These are phyloP conservation scores for Hemithea aestivaria DNA, from an alignment of 2,888 invertebrate genomes.

Conservation along the genomic window DNA sequence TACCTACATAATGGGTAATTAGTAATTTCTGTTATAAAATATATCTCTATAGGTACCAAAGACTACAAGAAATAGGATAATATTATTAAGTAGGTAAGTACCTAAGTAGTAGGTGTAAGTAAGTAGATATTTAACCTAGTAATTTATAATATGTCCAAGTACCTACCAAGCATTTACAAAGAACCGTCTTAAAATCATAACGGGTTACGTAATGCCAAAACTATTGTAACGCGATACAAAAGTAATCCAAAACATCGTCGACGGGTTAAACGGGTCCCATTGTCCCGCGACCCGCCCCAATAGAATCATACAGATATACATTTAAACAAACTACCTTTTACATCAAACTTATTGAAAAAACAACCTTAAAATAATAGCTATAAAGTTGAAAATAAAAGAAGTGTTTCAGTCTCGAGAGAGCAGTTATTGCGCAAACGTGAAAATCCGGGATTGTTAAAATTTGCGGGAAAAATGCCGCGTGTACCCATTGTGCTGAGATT, in stretches of 20 bases:
- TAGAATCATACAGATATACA: slow-evolving; percentile 45
- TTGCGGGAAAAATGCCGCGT: slow-evolving; percentile 64
- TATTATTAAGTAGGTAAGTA: too few relatives aligned
- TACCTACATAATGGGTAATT: too few relatives aligned
- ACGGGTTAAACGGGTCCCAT: slow-evolving; percentile 39
- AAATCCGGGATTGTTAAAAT: slow-evolving; percentile 64
- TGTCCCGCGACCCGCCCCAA: slow-evolving; percentile 60
- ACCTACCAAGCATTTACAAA: too few relatives aligned
- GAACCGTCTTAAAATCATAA: too few relatives aligned
- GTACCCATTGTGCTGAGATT: slow-evolving; percentile 47
- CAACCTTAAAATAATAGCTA: background rate
- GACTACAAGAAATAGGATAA: too few relatives aligned
- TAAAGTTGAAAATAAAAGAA: slow-evolving; percentile 54
- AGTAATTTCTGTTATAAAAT: too few relatives aligned
- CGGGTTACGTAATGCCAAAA: too few relatives aligned
- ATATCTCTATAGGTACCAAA: too few relatives aligned
- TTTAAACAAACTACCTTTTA: slow-evolving; percentile 71
- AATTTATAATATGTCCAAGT: too few relatives aligned
- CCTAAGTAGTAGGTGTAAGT: too few relatives aligned
- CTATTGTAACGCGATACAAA: too few relatives aligned
- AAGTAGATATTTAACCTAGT: too few relatives aligned
- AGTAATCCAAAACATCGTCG: background rate
- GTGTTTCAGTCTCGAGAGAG: slow-evolving; percentile 61
- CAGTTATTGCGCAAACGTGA: slow-evolving; percentile 55
- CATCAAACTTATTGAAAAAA: background rate